Base-by-base conservation (phyloP, 2,797 vertebrate species). In the Oophaga sylvatica region DNA sequence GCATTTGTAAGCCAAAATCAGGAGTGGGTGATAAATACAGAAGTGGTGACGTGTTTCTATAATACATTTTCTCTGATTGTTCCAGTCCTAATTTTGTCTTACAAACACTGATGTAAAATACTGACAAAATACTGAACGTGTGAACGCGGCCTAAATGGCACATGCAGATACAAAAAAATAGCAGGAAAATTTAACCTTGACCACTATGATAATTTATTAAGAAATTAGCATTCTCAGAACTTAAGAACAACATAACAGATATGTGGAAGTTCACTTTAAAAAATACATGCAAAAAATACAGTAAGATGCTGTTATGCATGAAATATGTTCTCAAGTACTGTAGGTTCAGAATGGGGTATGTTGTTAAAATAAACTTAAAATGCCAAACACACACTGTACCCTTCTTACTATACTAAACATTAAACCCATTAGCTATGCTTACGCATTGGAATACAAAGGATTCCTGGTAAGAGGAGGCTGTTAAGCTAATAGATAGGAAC, bases 381-480 rank as follows among this genome's bases (percentile, higher is more conserved):
- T 62, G 11, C n/a, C 10, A n/a, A 26, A 35, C 16, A 53, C 10
- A 68, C 17, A 35, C 26, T 31, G 16, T 11, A 65, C 53, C 11
- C 53, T 59, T 57, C 48, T 59, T 80, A 67, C n/a, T 56, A 12
- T 86, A 35, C 20, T 16, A 20, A 60, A 48, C 20, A 71, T 75
- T 65, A 31, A 65, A 26, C 22, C 19, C 41, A 81, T 75, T 87
- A 78, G 35, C 63, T 56, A 82, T 82, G 67, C 62, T 26, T 68
- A 75, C 19, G 9, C 59, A 35, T 80, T 80, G 26, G 16, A 79
- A 88, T 60, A 53, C 45, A 29, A 16, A 48, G 63, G 48, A 87
- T 87, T 79, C 65, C 53, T 71, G 63, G 22, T 71, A 84, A 60
- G n/a, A 71, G 83, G 57, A 60, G 83, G 62, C 80, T 79, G 45